Percentiles rank a stretch among this genome's conserved stretches.
Evolutionary conservation across 2,113 vertebrate species (phyloP).

Genomic region (Aphelocoma coerulescens): DNA sequence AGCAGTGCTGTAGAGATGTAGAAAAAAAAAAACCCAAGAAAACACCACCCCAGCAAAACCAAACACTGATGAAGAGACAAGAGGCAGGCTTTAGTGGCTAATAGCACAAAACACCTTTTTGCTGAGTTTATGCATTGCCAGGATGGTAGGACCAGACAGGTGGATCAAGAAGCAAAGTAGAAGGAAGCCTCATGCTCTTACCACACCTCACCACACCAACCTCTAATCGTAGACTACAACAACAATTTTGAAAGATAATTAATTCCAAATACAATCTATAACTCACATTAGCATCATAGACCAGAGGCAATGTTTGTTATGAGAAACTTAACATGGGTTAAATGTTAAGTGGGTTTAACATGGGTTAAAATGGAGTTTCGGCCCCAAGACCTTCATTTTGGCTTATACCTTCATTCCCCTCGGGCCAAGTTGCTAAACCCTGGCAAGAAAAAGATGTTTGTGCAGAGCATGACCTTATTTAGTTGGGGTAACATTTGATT

Average conservation of each 20-base stretch:
- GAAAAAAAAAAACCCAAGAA: accelerated
- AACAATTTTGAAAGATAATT: not conserved
- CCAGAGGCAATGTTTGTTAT: not conserved
- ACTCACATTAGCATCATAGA: not conserved
- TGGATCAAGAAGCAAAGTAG: not conserved
- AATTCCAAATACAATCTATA: not conserved
- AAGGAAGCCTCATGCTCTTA: not conserved
- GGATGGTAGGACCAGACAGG: not conserved
- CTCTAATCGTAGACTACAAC: not conserved
- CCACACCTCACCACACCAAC: not conserved
- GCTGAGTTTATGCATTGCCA: not conserved
- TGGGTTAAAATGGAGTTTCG: not conserved
- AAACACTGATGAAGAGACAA: not conserved
- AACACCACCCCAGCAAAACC: not conserved
- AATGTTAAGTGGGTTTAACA: no score
- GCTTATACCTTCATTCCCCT: conserved; percentile 1
- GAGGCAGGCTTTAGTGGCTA: not conserved
- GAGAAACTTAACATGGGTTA: not conserved
- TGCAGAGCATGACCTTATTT: not conserved
- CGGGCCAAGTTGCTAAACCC: not conserved
- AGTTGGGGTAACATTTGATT: not conserved
- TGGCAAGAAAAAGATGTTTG: not conserved
- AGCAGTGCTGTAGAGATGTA: not conserved
- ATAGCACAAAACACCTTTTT: not conserved
- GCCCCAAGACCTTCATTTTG: not conserved